Evolutionary conservation across 2,888 invertebrate species (phyloP), one percentile per base, ranked within the genome.

Genomic region (Eucera pruinosa): DNA sequence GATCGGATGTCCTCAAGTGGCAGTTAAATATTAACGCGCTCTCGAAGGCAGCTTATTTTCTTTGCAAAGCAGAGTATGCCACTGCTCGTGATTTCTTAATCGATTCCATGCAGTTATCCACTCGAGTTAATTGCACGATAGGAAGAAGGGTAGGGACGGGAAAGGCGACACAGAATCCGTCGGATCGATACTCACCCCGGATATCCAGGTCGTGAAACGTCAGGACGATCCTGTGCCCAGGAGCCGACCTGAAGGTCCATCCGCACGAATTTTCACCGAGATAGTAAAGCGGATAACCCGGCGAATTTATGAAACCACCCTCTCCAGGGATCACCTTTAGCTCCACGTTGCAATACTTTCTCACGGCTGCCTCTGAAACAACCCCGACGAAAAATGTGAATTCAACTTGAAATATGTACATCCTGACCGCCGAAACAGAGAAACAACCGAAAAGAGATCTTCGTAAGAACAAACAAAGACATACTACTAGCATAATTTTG

Each of bases 241-340:
- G 93, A 54, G 94, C 93, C 1, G 95, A 95, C 52, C 92, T 92
- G 67, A 96, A 93, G 74, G 93, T 93, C 96, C 96, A 96, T 45
- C 94, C 93, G 89, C 96, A 96, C 82, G 94, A 91, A 89, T 89
- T 91, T 45, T 94, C 94, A 0, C 95, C 96, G 15, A 95, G 93
- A 89, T 96, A 96, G 92, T 94, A 96, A 84, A 95, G 94, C 0
- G 96, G 96, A 91, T 96, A 96, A 7, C 96, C 96, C 0, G 96
- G 96, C 1, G 91, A 90, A 75, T 92, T 93, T 18, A 91, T 87
- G 62, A 91, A 91, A 39, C 93, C 92, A 23, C 88, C 90, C 61
- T 90, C 89, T 6, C 89, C 90, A 1, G 73, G 84, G 15, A 90
- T 89, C 45, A 94, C 91, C 77, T 87, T 89, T 47, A 94, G 90